Conservation (phyloP, 2,797 vertebrate genomes). For the Xyrichtys novacula region DNA sequence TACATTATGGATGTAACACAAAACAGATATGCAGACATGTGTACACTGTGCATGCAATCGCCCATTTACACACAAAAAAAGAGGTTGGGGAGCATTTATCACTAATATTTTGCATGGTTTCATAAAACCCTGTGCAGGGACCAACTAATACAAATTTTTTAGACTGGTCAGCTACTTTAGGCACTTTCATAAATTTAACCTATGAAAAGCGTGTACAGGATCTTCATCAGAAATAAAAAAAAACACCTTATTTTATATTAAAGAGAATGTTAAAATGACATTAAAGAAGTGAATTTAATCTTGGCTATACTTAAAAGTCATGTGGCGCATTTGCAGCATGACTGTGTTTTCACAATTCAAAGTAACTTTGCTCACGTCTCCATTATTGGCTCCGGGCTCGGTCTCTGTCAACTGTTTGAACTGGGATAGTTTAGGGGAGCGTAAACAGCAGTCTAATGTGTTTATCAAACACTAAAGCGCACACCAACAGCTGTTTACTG, state of each 20-base stretch:
- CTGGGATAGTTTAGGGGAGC: constrained; percentile 65
- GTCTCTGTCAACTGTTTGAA: constrained; percentile 66
- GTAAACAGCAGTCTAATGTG: constrained; percentile 80
- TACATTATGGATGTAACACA: constrained; percentile 30
- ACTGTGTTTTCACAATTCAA: constrained; percentile 25
- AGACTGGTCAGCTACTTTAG: background rate
- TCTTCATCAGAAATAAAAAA: constrained; percentile 3
- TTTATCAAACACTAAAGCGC: constrained; percentile 72
- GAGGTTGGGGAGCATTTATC: constrained; percentile 18
- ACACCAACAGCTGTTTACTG: constrained; percentile 76
- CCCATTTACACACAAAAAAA: constrained; percentile 2
- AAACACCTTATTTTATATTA: no score
- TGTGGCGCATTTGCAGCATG: background rate
- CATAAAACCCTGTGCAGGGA: background rate
- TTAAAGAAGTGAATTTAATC: no score
- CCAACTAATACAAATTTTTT: background rate
- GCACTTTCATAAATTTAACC: background rate
- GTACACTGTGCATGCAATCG: constrained; percentile 10
- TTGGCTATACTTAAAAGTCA: background rate
- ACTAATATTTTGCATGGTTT: constrained; percentile 11
- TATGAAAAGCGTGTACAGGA: background rate
- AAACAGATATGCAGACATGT: constrained; percentile 8
- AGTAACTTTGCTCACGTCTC: constrained; percentile 42
- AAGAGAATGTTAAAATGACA: no score
- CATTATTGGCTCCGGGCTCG: constrained; percentile 54